Conservation (phyloP, 2,797 vertebrate genomes). For the Enteromius paludinosus region DNA sequence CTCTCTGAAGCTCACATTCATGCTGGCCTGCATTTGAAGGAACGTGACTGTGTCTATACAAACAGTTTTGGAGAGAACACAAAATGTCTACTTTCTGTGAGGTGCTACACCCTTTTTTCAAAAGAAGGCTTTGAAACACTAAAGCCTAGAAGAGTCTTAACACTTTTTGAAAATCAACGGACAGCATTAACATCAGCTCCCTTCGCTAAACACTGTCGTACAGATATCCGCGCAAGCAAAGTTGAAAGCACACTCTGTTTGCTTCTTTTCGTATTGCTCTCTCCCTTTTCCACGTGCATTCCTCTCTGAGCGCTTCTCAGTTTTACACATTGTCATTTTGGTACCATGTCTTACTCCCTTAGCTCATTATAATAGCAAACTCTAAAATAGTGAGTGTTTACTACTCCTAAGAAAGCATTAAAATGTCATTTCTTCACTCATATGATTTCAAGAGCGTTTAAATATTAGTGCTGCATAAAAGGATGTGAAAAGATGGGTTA, state of each 20-base stretch:
- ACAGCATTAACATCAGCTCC: slow-evolving; percentile 24
- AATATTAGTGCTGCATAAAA: neutral
- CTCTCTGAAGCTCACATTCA: slow-evolving; percentile 17
- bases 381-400: slow-evolving; percentile 20
- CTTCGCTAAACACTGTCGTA: slow-evolving; percentile 1
- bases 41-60: slow-evolving; percentile 10
- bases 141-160: slow-evolving; percentile 12
- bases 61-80: slow-evolving; percentile 39
- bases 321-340: slow-evolving; percentile 20
- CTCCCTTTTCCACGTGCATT: slow-evolving; percentile 5
- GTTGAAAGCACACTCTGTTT: slow-evolving; percentile 44
- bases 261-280: slow-evolving; percentile 13
- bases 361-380: slow-evolving; percentile 18
- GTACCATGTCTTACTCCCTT: neutral
- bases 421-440: neutral
- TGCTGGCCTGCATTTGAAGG: slow-evolving; percentile 27
- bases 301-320: slow-evolving; percentile 4
- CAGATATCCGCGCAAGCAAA: neutral
- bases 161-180: slow-evolving; percentile 21
- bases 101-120: slow-evolving; percentile 25
- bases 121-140: slow-evolving; percentile 13
- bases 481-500: slow-evolving; percentile 21
- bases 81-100: slow-evolving; percentile 48
- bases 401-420: neutral
- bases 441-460: neutral